Evolutionary conservation across 2,888 invertebrate genomes (phyloP).

Genomic region (Drosophila greeni): DNA sequence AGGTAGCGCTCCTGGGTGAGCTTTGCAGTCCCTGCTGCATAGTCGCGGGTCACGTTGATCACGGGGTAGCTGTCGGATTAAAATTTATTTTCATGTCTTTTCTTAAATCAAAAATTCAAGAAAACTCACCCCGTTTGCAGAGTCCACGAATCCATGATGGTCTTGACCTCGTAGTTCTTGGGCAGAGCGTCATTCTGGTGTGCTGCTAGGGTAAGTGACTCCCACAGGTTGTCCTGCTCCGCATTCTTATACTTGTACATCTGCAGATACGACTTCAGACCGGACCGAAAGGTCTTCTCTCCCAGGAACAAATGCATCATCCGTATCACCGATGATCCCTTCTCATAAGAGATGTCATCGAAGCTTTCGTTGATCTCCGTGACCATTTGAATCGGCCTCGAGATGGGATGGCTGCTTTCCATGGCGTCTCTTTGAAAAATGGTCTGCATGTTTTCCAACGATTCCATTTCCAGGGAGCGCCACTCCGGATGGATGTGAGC

Average conservation of each 20-base stretch:
- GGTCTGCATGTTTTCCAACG: constrained; percentile 79
- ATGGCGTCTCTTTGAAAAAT: constrained; percentile 85
- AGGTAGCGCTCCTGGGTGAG: constrained; percentile 81
- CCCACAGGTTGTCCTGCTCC: constrained; percentile 90
- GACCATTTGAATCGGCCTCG: constrained; percentile 85
- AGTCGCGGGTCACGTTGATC: constrained; percentile 83
- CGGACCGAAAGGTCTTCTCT: constrained; percentile 83
- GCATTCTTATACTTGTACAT: constrained; percentile 85
- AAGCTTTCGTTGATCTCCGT: constrained; percentile 88
- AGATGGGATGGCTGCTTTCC: constrained; percentile 87
- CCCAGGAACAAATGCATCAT: constrained; percentile 95
- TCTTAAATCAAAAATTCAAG: no score
- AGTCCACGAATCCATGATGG: constrained; percentile 93
- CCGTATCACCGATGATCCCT: constrained; percentile 89
- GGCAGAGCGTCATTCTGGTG: constrained; percentile 80
- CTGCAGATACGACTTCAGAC: constrained; percentile 83
- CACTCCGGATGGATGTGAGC: constrained; percentile 82
- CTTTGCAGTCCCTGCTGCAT: constrained; percentile 80
- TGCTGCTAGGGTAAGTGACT: constrained; percentile 82
- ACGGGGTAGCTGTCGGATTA: constrained; percentile 83
- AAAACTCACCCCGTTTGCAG: constrained; percentile 83
- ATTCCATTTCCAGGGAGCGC: constrained; percentile 81
- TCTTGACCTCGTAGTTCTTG: constrained; percentile 82
- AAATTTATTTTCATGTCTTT: fast-evolving
- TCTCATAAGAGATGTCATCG: constrained; percentile 89